Percentiles rank a stretch among this genome's conserved stretches.
These are phyloP conservation scores for Tipula lateralis DNA, from an alignment of 2,888 invertebrate species.

Conservation along the genomic window DNA sequence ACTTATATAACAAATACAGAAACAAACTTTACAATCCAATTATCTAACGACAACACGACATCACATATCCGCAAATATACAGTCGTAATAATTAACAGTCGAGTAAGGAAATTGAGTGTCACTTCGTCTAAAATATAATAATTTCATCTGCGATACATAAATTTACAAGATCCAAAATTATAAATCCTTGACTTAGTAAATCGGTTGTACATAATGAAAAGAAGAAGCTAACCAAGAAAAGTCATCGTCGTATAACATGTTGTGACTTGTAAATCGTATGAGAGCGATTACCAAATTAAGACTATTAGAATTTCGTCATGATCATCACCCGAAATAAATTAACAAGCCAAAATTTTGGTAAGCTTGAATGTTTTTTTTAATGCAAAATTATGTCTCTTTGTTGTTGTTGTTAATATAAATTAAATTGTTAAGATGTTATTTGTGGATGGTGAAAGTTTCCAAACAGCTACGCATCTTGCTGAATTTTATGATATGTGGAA, in stretches of 20 bases:
- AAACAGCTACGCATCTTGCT: no score
- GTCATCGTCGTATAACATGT: no score
- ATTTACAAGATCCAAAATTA: background rate
- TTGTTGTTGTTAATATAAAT: background rate
- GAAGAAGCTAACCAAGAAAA: no score
- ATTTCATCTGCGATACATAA: background rate
- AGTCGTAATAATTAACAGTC: background rate
- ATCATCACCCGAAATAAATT: background rate
- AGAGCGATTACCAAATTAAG: background rate
- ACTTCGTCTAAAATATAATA: background rate
- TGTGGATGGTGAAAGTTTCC: background rate
- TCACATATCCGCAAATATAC: background rate
- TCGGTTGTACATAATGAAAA: background rate
- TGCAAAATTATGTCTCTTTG: background rate
- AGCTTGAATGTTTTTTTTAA: background rate
- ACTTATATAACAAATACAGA: background rate
- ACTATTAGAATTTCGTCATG: background rate
- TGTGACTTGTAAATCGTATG: no score
- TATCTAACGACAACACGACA: no score
- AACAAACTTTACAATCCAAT: background rate
- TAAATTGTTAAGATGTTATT: background rate
- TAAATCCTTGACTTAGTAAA: background rate
- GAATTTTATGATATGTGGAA: background rate
- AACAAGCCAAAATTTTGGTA: background rate
- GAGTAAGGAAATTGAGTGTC: background rate